Conservation (phyloP, 2,888 invertebrate genomes). For the Scelioninae gen. 2 region DNA sequence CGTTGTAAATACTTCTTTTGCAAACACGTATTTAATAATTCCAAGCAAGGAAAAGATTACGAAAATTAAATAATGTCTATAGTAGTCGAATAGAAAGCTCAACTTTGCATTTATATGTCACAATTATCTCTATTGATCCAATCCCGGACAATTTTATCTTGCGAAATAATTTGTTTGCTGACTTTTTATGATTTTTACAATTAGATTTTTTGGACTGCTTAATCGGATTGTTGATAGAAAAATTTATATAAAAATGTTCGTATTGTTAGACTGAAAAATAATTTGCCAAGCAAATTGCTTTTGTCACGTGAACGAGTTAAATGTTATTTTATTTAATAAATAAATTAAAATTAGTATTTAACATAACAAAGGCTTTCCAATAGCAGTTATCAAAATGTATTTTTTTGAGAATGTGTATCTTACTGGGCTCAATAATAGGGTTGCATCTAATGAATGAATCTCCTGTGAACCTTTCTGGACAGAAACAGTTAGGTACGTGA, state of each 20-base stretch:
- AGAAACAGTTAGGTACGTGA: conserved; percentile 80
- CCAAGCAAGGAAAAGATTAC: conserved; percentile 27
- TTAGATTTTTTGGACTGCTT: neutral
- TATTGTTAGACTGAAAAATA: too few relatives aligned
- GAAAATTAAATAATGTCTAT: conserved; percentile 45
- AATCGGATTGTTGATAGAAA: too few relatives aligned
- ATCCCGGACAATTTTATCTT: conserved; percentile 24
- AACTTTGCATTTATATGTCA: conserved; percentile 51
- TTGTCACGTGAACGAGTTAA: too few relatives aligned
- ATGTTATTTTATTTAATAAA: too few relatives aligned
- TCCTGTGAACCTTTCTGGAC: conserved; percentile 76
- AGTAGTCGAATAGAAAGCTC: conserved; percentile 19
- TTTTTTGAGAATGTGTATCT: too few relatives aligned
- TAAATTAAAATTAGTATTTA: too few relatives aligned
- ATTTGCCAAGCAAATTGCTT: too few relatives aligned
- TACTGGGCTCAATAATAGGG: conserved; percentile 37
- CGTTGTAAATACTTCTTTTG: conserved; percentile 25
- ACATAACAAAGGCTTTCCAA: too few relatives aligned
- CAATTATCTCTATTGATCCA: conserved; percentile 44
- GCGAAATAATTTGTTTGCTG: conserved; percentile 22
- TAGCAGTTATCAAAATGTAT: too few relatives aligned
- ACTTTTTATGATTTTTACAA: neutral
- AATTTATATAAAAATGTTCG: too few relatives aligned
- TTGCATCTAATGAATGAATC: conserved; percentile 78
- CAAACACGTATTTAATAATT: conserved; percentile 32